phyloP scores from a whole-genome alignment of 1,140 invertebrate genomes.

The Camponotus floridanus region DNA sequence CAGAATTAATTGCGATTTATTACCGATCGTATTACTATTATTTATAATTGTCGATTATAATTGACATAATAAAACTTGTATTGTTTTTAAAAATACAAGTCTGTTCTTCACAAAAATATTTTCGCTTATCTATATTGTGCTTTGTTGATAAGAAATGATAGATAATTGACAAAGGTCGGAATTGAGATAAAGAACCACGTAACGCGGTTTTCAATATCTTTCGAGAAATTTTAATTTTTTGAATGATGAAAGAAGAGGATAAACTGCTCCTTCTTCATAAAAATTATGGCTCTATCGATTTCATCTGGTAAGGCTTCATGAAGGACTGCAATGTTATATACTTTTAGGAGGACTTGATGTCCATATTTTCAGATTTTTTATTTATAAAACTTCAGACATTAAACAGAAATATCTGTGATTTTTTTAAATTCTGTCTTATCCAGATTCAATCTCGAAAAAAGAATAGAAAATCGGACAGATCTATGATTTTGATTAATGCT shows the following conservation, averaged over 20 bases:
- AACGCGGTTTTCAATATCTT: not conserved
- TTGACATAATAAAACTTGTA: not conserved
- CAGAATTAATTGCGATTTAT: not conserved
- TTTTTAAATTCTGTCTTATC: not conserved
- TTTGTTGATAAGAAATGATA: not conserved
- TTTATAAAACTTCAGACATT: not conserved
- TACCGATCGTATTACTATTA: not conserved
- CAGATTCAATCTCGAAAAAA: not conserved
- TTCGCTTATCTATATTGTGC: slow-evolving; percentile 11
- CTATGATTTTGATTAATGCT: not conserved
- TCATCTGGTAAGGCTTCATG: slow-evolving; percentile 71
- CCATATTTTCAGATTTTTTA: not conserved
- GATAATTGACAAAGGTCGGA: slow-evolving; percentile 34
- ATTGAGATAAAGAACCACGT: slow-evolving; percentile 2
- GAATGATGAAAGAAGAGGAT: slow-evolving; percentile 72
- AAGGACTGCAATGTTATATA: not conserved
- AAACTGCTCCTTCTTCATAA: slow-evolving; percentile 67
- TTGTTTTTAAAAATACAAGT: not conserved
- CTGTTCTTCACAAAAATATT: not conserved
- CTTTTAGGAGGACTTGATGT: not conserved
- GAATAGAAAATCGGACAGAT: not conserved
- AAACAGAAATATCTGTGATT: not conserved
- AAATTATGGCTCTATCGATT: slow-evolving; percentile 55
- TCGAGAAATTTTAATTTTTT: not conserved
- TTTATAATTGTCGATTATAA: not conserved